Evolutionary conservation across 2,888 invertebrate genomes (phyloP).

Genomic region (Orthosia incerta): DNA sequence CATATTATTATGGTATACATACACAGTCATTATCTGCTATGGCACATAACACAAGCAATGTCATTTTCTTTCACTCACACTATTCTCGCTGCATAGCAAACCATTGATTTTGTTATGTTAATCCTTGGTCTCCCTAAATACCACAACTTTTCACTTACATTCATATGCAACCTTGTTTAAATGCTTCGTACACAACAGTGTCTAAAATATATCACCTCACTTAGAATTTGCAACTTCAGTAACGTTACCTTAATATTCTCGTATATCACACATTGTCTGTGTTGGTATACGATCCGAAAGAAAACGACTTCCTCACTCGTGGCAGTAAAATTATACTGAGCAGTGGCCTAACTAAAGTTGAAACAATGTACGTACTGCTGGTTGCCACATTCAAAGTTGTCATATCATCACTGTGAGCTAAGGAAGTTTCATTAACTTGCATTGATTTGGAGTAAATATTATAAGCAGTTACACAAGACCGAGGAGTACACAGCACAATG

Average conservation of each 20-base stretch:
- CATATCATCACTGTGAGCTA: constrained; percentile 69
- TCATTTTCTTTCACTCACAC: constrained; percentile 24
- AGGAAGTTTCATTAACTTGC: constrained; percentile 70
- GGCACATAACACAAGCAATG: constrained; percentile 35
- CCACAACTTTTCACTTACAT: constrained; percentile 52
- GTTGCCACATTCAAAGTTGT: constrained; percentile 75
- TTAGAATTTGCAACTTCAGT: constrained; percentile 29
- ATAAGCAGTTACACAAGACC: constrained; percentile 79
- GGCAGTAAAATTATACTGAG: constrained; percentile 73
- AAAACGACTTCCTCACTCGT: constrained; percentile 76
- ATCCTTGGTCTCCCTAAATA: constrained; percentile 50
- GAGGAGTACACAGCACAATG: constrained; percentile 81
- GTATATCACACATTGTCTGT: constrained; percentile 64
- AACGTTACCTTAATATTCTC: constrained; percentile 27
- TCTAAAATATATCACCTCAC: constrained; percentile 46
- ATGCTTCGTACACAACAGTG: constrained; percentile 38
- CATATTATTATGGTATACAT: neutral
- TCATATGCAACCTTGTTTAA: constrained; percentile 47
- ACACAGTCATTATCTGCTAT: constrained; percentile 2
- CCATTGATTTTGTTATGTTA: constrained; percentile 48
- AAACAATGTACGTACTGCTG: constrained; percentile 77
- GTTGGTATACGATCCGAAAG: constrained; percentile 71
- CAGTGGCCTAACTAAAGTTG: constrained; percentile 72
- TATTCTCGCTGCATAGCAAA: constrained; percentile 31
- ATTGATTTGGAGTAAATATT: constrained; percentile 76